Conservation (phyloP, 30 jellyfish, hydroid and myxozoan species). For the Sanderia malayensis region DNA sequence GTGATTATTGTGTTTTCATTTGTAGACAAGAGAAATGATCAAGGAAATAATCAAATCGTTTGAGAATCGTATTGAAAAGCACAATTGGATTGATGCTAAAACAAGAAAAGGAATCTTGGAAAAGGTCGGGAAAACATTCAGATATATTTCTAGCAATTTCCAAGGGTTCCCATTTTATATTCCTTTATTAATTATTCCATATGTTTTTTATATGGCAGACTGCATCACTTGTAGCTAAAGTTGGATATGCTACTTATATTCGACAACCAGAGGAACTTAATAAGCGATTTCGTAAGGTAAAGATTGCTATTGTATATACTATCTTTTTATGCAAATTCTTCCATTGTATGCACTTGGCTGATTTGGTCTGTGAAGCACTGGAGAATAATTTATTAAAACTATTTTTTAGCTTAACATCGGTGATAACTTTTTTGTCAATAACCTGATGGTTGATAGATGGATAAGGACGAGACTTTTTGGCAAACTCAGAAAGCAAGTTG, state of each 20-base stretch:
- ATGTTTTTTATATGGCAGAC: too few relatives aligned
- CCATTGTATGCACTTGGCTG: too few relatives aligned
- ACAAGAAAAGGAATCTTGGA: constrained; percentile 85
- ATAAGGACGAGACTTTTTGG: constrained; percentile 82
- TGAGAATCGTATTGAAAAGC: constrained; percentile 63
- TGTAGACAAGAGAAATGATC: constrained; percentile 89
- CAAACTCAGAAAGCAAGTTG: constrained; percentile 93
- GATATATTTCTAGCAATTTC: background rate
- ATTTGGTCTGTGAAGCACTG: too few relatives aligned
- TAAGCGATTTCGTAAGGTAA: constrained; percentile 81
- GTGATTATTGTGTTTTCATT: background rate
- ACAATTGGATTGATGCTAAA: constrained; percentile 81
- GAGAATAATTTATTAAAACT: too few relatives aligned
- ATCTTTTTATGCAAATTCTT: too few relatives aligned
- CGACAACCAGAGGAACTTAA: constrained; percentile 79
- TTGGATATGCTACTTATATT: constrained; percentile 95
- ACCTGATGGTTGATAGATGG: constrained; percentile 91
- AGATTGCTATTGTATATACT: too few relatives aligned
- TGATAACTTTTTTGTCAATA: constrained; percentile 70
- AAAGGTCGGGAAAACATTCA: constrained; percentile 63
- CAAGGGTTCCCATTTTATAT: too few relatives aligned
- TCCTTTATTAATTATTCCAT: too few relatives aligned
- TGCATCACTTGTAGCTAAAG: constrained; percentile 93
- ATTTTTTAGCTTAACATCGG: constrained; percentile 67
- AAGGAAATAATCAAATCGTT: constrained; percentile 84